phyloP scores from a whole-genome alignment of 2,113 vertebrate genomes.

The Dinomys branickii region DNA sequence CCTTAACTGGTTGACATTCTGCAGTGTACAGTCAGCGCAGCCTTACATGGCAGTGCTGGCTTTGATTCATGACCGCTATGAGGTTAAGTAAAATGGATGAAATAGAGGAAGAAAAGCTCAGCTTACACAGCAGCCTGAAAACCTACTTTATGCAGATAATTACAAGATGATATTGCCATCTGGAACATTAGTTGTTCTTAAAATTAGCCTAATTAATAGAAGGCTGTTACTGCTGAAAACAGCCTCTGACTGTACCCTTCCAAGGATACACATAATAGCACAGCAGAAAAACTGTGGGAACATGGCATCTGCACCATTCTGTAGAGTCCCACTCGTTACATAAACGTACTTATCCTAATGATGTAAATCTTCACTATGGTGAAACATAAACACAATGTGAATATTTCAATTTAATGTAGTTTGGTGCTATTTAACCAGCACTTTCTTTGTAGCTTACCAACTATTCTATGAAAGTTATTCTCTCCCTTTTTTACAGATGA shows the following conservation, averaged over 20 bases:
- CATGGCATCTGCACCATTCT: not conserved
- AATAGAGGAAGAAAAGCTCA: not conserved
- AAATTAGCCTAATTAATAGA: constrained; percentile 58
- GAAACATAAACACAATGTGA: not conserved
- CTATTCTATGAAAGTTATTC: not conserved
- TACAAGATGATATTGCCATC: not conserved
- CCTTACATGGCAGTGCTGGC: not conserved
- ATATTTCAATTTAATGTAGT: constrained; percentile 41
- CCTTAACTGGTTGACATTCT: not conserved
- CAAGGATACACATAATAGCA: not conserved
- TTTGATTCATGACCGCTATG: not conserved
- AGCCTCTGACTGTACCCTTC: not conserved
- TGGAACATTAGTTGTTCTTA: constrained; percentile 46
- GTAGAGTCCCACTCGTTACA: constrained; percentile 17
- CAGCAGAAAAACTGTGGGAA: not conserved
- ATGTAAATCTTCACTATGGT: constrained; percentile 17
- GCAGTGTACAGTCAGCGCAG: not conserved
- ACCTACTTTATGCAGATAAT: not conserved
- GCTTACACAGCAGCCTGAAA: constrained; percentile 19
- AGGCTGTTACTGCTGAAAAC: constrained; percentile 21
- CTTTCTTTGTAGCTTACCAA: not conserved
- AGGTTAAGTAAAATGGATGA: not conserved
- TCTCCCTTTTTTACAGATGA: not conserved
- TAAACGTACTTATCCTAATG: not conserved
- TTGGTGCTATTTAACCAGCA: constrained; percentile 22